Evolutionary conservation across 2,113 vertebrate species (phyloP).

Genomic region (Hippocampus abdominalis): DNA sequence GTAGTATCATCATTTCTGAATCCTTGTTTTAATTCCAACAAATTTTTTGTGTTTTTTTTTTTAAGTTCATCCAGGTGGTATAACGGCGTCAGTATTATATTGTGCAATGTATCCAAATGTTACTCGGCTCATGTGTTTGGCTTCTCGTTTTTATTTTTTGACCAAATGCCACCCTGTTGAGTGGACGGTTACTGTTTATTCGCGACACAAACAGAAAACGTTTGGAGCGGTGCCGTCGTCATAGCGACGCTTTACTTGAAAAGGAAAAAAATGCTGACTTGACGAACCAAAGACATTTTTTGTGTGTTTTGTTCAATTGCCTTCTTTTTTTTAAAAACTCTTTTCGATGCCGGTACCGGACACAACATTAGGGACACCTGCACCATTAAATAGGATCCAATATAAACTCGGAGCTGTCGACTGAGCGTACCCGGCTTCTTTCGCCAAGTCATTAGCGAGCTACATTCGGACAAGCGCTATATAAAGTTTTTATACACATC

Average conservation of each 20-base stretch:
- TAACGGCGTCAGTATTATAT: constrained; percentile 65
- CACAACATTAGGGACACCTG: constrained; percentile 6
- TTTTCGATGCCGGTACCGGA: neutral
- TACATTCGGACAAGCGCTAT: neutral
- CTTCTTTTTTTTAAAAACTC: constrained; percentile 42
- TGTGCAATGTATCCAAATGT: constrained; percentile 67
- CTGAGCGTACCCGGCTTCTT: no score
- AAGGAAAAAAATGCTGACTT: constrained; percentile 21
- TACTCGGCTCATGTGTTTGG: constrained; percentile 58
- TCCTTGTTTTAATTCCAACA: constrained; percentile 29
- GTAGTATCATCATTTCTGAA: constrained; percentile 35
- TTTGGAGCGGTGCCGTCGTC: constrained; percentile 11
- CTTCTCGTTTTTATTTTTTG: constrained; percentile 18
- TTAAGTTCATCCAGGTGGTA: constrained; percentile 31
- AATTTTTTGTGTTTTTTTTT: neutral
- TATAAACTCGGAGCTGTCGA: neutral
- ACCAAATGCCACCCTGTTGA: constrained; percentile 1
- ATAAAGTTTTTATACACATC: neutral
- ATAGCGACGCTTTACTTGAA: constrained; percentile 43
- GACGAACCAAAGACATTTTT: constrained; percentile 63
- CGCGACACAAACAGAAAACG: constrained; percentile 1
- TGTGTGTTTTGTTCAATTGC: constrained; percentile 51
- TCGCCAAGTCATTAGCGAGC: no score
- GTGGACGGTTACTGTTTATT: neutral
- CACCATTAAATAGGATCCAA: neutral